Base-by-base conservation (phyloP, 2,113 vertebrate genomes). In the Coracopsis vasa region DNA sequence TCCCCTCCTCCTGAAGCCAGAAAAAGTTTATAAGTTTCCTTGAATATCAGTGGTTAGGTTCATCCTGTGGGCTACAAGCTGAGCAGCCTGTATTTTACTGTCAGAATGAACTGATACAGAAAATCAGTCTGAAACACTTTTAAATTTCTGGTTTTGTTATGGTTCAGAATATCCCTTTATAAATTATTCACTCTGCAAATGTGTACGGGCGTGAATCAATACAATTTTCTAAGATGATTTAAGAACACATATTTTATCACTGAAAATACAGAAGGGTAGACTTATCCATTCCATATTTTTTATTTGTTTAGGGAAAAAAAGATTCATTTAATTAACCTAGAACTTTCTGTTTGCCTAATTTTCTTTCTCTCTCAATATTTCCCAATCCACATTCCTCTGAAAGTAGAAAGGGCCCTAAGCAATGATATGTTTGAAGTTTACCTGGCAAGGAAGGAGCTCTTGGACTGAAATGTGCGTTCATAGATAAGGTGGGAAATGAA, bases 401-500 rank as follows among this genome's bases (percentile, higher is more conserved):
- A 90, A 93, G 82, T 23, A 88, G 60, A 96, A 92, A 96, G 39
- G 61, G 82, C 93, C 71, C 42, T 84, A 48, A 96, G 92, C 82
- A 97, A 78, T 77, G 48, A 81, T 69, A 79, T 44, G 65, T 62
- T 94, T 94, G 81, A 96, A 96, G 78, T 85, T 95, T 91, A 97
- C 93, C 95, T 96, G 95, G 88, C 95, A 95, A 91, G 71, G 72
- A 96, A 96, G 84, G 53, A 94, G 62, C n/a, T 51, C 60, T 95
- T 95, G 90, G 80, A 73, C 70, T 84, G 69, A 88, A 92, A 86
- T 41, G 45, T 91, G 51, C 39, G 21, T 94, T 90, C 88, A 90
- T 33, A 96, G 95, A 96, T 96, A 96, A 96, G 83, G 95, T 83
- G 89, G 80, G 90, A 96, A 93, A 95, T 71, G 65, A 92, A 67